Evolutionary conservation across 2,797 vertebrate species (phyloP).

Genomic region (Chlorospingus flavigularis): DNA sequence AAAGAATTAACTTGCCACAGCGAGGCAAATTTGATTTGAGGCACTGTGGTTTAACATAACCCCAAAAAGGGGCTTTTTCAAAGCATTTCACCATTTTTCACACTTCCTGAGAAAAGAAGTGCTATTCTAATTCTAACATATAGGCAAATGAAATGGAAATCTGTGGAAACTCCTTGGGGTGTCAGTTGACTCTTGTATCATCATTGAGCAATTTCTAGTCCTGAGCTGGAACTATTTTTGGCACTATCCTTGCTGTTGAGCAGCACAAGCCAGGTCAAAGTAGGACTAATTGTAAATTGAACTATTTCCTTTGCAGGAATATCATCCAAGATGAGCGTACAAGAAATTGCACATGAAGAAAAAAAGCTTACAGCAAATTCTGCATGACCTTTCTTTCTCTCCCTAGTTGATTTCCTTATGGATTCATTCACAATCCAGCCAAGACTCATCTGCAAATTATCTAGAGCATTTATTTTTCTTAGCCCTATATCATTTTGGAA

Average conservation of each 20-base stretch:
- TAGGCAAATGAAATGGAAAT: neutral
- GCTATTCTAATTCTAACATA: neutral
- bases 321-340: neutral
- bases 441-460: neutral
- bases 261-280: neutral
- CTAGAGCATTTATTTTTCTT: neutral
- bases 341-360: neutral
- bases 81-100: neutral
- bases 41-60: neutral
- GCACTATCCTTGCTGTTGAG: neutral
- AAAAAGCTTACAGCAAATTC: neutral
- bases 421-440: neutral
- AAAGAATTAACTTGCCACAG: neutral
- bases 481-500: neutral
- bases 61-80: neutral
- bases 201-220: neutral
- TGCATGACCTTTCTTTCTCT: neutral
- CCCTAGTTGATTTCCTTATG: neutral
- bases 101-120: neutral
- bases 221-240: neutral
- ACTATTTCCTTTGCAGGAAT: neutral
- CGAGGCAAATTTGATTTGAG: neutral
- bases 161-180: neutral
- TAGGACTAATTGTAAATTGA: neutral
- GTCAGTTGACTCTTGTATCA: neutral